A percentile compares a stretch with the other conserved stretches of the same genome.
phyloP scores from a whole-genome alignment of 2,888 invertebrate genomes.

The Dicyrtomina minuta region DNA sequence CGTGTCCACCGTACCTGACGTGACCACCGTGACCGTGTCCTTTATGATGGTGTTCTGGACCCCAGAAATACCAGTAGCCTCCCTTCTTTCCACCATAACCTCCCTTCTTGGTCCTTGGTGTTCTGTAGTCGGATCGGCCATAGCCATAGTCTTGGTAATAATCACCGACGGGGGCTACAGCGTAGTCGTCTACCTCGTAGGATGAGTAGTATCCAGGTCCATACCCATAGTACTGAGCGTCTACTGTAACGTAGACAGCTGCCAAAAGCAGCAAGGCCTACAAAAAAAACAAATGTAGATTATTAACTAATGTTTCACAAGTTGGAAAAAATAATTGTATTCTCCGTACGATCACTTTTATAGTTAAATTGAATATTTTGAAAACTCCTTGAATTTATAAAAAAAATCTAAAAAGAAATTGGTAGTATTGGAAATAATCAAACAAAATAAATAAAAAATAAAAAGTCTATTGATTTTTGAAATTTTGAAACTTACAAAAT shows the following conservation, averaged over 20 bases:
- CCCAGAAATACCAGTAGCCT: conserved; percentile 54
- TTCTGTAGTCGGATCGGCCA: conserved; percentile 33
- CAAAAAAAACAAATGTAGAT: conserved; percentile 35
- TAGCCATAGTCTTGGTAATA: conserved; percentile 36
- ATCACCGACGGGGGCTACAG: conserved; percentile 31
- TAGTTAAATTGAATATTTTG: too few species aligned
- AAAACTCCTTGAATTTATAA: too few species aligned
- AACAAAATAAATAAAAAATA: not conserved
- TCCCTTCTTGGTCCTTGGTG: conserved; percentile 7
- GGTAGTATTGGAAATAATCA: too few species aligned
- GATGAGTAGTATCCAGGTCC: conserved; percentile 35
- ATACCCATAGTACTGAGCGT: conserved; percentile 49
- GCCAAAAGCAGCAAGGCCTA: conserved; percentile 50
- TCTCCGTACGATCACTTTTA: not conserved
- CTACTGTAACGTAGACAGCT: conserved; percentile 51
- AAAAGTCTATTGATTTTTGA: conserved; percentile 7
- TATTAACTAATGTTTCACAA: too few species aligned
- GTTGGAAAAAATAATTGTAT: not conserved
- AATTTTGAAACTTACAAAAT: conserved; percentile 31
- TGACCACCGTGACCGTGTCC: conserved; percentile 26
- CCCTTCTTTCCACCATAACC: conserved; percentile 44
- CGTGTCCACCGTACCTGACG: conserved; percentile 14
- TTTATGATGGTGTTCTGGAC: conserved; percentile 43
- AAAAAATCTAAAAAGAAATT: not conserved
- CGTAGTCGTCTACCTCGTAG: conserved; percentile 34